These are phyloP conservation scores for Scolopax bukidnonensis DNA, from an alignment of 2,797 vertebrate species.

Conservation along the genomic window DNA sequence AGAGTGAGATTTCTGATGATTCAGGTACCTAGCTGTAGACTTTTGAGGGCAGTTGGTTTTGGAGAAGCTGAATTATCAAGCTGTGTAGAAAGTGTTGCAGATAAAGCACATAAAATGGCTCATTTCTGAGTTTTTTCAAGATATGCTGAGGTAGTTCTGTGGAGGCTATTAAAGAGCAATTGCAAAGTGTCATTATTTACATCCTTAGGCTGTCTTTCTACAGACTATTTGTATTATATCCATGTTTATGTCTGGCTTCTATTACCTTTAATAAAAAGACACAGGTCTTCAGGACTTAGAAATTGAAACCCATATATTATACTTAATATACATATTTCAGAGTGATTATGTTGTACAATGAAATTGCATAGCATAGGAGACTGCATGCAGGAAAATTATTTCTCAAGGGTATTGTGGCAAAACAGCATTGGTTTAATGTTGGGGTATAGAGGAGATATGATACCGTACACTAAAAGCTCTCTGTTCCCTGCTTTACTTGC, in stretches of 20 bases:
- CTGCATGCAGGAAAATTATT: neutral
- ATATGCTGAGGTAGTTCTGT: neutral
- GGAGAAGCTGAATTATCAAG: neutral
- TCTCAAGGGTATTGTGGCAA: neutral
- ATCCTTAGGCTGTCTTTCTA: conserved; percentile 2
- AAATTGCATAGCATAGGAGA: neutral
- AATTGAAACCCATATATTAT: conserved; percentile 54
- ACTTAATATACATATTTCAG: neutral
- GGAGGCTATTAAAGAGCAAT: neutral
- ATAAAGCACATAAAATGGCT: neutral
- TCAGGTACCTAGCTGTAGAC: neutral
- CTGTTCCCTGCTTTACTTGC: neutral
- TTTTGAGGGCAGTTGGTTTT: neutral
- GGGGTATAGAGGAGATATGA: neutral
- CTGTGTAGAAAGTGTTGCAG: neutral
- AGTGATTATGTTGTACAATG: neutral
- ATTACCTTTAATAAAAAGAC: neutral
- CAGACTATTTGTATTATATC: neutral
- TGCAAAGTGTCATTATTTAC: neutral
- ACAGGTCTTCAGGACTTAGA: conserved; percentile 11
- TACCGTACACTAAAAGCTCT: neutral
- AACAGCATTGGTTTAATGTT: neutral
- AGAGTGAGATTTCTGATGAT: neutral
- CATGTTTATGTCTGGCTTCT: neutral
- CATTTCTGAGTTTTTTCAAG: neutral